phyloP scores from a whole-genome alignment of 2,113 vertebrate genomes.

The Oreocharis arfaki region DNA sequence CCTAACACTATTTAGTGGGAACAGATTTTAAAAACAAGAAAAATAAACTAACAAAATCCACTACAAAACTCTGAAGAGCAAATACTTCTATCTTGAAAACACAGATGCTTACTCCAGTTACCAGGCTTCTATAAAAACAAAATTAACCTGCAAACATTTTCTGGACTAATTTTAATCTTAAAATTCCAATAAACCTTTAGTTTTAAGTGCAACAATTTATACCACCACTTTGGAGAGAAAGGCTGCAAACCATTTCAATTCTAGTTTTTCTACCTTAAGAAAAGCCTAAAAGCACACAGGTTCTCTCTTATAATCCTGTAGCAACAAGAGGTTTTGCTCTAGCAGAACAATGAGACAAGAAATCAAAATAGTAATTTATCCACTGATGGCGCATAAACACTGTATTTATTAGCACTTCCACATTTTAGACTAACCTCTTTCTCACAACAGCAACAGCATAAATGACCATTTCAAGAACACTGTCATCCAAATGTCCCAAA shows the following conservation, averaged over 20 bases:
- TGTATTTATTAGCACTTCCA: slow-evolving; percentile 12
- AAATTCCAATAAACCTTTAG: background rate
- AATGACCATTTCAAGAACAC: slow-evolving; percentile 6
- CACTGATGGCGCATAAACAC: background rate
- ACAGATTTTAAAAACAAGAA: background rate
- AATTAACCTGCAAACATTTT: background rate
- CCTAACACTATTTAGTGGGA: background rate
- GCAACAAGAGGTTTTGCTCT: background rate
- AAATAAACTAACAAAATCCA: background rate
- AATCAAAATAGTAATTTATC: slow-evolving; percentile 1
- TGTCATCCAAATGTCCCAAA: slow-evolving; percentile 26
- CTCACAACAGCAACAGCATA: background rate
- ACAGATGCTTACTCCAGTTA: background rate
- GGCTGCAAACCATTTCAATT: background rate
- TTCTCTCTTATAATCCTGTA: background rate
- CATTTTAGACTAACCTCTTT: slow-evolving; percentile 10
- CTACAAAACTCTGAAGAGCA: background rate
- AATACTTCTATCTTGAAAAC: background rate
- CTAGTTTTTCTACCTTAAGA: background rate
- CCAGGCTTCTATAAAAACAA: background rate
- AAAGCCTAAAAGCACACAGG: background rate
- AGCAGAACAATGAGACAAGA: background rate
- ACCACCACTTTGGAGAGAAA: background rate
- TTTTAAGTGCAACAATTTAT: background rate
- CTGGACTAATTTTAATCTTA: background rate